Conservation (phyloP, 2,888 invertebrate species). For the Synergus gifuensis region DNA sequence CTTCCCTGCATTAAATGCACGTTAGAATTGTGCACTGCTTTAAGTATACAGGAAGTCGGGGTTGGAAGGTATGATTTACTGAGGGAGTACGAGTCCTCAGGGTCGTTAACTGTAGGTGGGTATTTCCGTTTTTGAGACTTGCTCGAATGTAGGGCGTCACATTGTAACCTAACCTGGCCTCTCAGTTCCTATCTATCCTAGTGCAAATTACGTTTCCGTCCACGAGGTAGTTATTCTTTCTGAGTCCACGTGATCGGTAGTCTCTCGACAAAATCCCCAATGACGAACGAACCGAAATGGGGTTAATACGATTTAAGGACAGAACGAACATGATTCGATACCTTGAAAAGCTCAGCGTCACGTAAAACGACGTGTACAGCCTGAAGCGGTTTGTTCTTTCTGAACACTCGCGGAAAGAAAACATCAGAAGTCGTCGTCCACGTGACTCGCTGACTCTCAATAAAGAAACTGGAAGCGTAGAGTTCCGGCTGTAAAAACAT, state of each 20-base stretch:
- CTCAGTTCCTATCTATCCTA: slow-evolving; percentile 25
- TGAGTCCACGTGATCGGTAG: slow-evolving; percentile 17
- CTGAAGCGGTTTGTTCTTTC: slow-evolving; percentile 45
- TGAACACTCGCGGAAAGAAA: slow-evolving; percentile 45
- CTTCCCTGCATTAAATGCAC: slow-evolving; percentile 23
- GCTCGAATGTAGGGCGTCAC: slow-evolving; percentile 25
- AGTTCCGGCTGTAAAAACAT: slow-evolving; percentile 39
- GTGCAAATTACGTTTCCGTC: slow-evolving; percentile 24
- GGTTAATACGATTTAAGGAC: slow-evolving; percentile 53
- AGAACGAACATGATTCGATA: slow-evolving; percentile 47
- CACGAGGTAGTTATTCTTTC: slow-evolving; percentile 9
- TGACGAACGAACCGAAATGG: slow-evolving; percentile 41
- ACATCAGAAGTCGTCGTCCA: slow-evolving; percentile 42
- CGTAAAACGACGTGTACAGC: slow-evolving; percentile 43
- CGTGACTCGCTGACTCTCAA: slow-evolving; percentile 48
- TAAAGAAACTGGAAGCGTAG: slow-evolving; percentile 43
- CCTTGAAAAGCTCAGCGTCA: slow-evolving; percentile 46
- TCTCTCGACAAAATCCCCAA: slow-evolving; percentile 13
- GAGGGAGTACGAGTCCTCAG: slow-evolving; percentile 36
- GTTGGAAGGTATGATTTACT: slow-evolving; percentile 38
- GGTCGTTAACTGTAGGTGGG: slow-evolving; percentile 35
- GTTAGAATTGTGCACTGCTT: slow-evolving; percentile 34
- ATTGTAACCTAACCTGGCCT: slow-evolving; percentile 28
- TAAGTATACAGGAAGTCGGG: slow-evolving; percentile 35
- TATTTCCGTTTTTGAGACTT: slow-evolving; percentile 41